Base-by-base conservation (phyloP, 2,888 invertebrate species). In the Phanerotoma sp. region DNA sequence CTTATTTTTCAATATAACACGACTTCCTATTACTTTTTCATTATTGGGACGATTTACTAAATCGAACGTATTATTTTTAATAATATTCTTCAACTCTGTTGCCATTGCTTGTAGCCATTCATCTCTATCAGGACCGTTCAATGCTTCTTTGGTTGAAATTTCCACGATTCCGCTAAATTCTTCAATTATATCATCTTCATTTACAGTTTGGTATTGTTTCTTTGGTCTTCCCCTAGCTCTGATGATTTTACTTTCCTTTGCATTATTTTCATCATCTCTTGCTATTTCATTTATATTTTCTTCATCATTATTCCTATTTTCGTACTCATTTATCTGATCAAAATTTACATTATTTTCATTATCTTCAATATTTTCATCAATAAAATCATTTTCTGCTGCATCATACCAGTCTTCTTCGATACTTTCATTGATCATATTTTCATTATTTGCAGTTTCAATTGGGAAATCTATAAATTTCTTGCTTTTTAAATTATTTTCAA, bases 1-100 rank as follows among this genome's bases (percentile, higher is more conserved):
- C n/a, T 64, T 62, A 28, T 62, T 61, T 37, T 54, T 3, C 1
- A 63, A 49, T 3, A 62, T 55, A 7, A 57, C 9, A 0, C 60
- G 56, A 41, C 56, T 58, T 5, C 56, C 56, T n/a, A 61, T 51
- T 3, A 57, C 49, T 7, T 41, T 35, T 11, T 35, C 15, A 16
- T 53, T 35, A n/a, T 38, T 22, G 0, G 62, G 62, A 1, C 56
- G 51, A 7, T 48, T 42, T 11, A 56, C 54, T 9, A 62, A 22
- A 0, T 32, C 28, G 55, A 60, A 61, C 1, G 54, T 54, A 16
- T 58, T 48, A 32, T 58, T 53, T 28, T 45, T 47, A 10, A 60
- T 45, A 1, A 62, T 37, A 1, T 57, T 56, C 15, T 52, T 60
- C 5, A 58, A 37, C 22, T 62, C 58, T 2, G 16, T 3, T n/a